A percentile compares a stretch with the other conserved stretches of the same genome.
Conservation (phyloP, 2,888 invertebrate genomes). For the Amblyteles armatorius region DNA sequence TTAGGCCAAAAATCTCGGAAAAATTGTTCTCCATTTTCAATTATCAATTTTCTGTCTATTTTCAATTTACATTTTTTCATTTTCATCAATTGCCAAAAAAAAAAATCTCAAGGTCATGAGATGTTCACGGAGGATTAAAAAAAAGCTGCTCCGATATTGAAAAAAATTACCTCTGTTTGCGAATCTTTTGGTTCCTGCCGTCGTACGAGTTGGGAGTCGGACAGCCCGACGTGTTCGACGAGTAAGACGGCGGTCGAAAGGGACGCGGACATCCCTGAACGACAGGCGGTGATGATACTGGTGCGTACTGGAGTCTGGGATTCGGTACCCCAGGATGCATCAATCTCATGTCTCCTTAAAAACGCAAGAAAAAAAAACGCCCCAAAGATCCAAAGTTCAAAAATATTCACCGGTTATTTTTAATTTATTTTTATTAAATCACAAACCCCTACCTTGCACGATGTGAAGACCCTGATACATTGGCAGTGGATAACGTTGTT, state of each 20-base stretch:
- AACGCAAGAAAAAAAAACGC: background rate
- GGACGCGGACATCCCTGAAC: constrained; percentile 82
- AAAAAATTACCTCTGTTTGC: constrained; percentile 80
- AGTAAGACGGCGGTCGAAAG: constrained; percentile 81
- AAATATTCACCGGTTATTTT: background rate
- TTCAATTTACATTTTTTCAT: too few relatives aligned
- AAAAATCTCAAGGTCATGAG: background rate
- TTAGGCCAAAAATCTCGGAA: too few relatives aligned
- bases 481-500: constrained; percentile 83
- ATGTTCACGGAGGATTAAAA: background rate
- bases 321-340: constrained; percentile 83
- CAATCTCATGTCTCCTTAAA: constrained; percentile 81
- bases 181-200: constrained; percentile 81
- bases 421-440: background rate
- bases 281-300: constrained; percentile 82
- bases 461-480: constrained; percentile 84
- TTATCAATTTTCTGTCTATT: too few relatives aligned
- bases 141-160: background rate
- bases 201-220: constrained; percentile 81
- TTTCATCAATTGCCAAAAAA: background rate
- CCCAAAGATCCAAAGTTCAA: background rate
- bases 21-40: too few relatives aligned
- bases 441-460: constrained; percentile 78
- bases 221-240: constrained; percentile 80
- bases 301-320: constrained; percentile 81